A percentile compares a stretch with the other conserved stretches of the same genome.
These are phyloP conservation scores for Drosophila murphyi DNA, from an alignment of 1,140 invertebrate species.

Conservation along the genomic window DNA sequence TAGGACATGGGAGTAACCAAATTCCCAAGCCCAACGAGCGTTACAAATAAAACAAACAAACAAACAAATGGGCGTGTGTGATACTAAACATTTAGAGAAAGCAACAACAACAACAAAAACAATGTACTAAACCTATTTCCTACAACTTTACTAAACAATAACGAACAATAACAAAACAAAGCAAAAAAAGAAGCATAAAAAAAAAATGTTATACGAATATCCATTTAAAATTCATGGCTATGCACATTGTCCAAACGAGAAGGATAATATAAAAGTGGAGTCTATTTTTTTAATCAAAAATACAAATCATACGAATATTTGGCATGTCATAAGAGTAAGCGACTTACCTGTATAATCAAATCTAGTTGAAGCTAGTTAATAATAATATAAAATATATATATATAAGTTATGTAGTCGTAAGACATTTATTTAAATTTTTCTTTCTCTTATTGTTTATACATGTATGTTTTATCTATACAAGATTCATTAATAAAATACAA, in stretches of 20 bases:
- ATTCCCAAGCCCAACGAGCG: constrained; percentile 2
- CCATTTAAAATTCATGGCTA: constrained; percentile 28
- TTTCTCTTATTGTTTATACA: constrained; percentile 28
- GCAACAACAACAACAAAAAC: constrained; percentile 59
- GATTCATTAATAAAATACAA: constrained; percentile 46
- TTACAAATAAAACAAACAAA: constrained; percentile 35
- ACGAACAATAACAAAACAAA: neutral
- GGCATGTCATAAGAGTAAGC: constrained; percentile 43
- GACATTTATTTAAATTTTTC: constrained; percentile 39
- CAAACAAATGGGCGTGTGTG: constrained; percentile 70
- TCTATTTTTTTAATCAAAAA: constrained; percentile 70
- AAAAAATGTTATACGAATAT: neutral
- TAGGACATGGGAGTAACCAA: neutral
- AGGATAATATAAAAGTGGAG: constrained; percentile 44
- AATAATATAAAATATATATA: neutral
- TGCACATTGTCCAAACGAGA: constrained; percentile 2
- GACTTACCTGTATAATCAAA: constrained; percentile 36
- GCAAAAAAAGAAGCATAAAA: neutral
- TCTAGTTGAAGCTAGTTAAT: constrained; percentile 46
- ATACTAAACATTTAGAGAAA: constrained; percentile 75
- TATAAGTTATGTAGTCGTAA: constrained; percentile 40
- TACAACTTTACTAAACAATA: constrained; percentile 20
- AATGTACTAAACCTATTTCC: constrained; percentile 45
- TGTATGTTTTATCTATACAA: constrained; percentile 32
- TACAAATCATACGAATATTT: constrained; percentile 48